phyloP scores from a whole-genome alignment of 2,113 vertebrate species.

The Lagopus muta region DNA sequence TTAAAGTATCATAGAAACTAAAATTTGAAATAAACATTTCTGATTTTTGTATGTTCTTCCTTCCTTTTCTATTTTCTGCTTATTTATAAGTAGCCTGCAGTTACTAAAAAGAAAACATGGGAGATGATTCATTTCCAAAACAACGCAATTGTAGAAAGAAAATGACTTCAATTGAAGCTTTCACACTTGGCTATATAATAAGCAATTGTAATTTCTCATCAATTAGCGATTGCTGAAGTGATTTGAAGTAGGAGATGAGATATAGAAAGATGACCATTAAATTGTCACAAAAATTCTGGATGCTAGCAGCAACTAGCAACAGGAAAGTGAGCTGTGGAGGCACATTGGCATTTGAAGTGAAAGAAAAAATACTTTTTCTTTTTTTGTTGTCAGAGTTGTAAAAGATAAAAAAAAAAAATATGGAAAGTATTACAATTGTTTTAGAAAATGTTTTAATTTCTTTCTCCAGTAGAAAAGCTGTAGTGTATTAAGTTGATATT shows the following conservation, averaged over 20 bases:
- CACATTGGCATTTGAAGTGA: not conserved
- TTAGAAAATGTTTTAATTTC: not conserved
- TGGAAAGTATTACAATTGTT: not conserved
- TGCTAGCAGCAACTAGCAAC: not conserved
- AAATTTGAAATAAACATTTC: constrained; percentile 11
- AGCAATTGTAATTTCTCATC: constrained; percentile 34
- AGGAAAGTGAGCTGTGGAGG: not conserved
- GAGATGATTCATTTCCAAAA: constrained; percentile 42
- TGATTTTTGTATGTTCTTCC: not conserved
- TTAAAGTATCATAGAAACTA: not conserved
- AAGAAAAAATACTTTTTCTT: not conserved
- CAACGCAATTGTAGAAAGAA: constrained; percentile 33
- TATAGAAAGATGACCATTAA: constrained; percentile 27
- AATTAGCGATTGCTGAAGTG: constrained; percentile 12
- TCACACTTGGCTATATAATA: constrained; percentile 39
- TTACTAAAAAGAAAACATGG: constrained; percentile 23
- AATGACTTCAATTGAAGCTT: constrained; percentile 25
- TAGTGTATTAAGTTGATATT: not conserved
- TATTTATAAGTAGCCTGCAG: not conserved
- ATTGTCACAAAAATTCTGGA: not conserved
- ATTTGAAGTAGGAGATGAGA: not conserved
- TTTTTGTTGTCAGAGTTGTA: too few relatives aligned
- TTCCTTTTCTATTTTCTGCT: constrained; percentile 10
- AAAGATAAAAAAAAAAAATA: too few relatives aligned
- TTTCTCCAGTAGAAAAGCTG: not conserved